Conservation (phyloP, 2,113 vertebrate genomes). For the Mesocricetus auratus region DNA sequence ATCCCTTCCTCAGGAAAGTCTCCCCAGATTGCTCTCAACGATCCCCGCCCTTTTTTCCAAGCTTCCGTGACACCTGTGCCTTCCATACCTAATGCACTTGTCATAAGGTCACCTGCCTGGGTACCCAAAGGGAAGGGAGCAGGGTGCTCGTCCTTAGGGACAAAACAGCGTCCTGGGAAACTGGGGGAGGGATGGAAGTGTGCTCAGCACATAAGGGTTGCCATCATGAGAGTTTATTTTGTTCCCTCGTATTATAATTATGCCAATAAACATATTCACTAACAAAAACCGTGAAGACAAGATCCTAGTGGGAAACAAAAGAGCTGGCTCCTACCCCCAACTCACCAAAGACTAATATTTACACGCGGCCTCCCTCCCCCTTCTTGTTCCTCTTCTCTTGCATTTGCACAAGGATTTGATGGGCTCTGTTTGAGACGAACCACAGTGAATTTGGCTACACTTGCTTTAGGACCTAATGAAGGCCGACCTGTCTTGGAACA, state of each 20-base stretch:
- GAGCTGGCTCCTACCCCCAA: neutral
- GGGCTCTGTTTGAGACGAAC: constrained; percentile 47
- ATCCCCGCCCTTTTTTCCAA: neutral
- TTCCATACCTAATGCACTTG: rapidly evolving
- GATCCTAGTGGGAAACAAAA: neutral
- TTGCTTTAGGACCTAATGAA: constrained; percentile 77
- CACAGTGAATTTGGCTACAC: constrained; percentile 68
- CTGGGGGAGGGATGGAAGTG: rapidly evolving
- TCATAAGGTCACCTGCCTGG: neutral
- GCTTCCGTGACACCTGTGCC: neutral
- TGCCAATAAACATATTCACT: neutral
- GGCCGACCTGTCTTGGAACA: constrained; percentile 55
- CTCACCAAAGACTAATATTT: neutral
- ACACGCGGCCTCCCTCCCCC: neutral
- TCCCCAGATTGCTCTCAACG: neutral
- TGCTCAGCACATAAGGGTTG: rapidly evolving
- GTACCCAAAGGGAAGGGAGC: neutral
- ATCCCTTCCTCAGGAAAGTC: neutral
- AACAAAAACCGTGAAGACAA: neutral
- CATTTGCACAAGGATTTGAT: neutral
- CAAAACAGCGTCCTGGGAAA: neutral
- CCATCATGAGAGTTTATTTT: neutral
- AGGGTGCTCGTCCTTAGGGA: neutral
- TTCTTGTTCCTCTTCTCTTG: neutral
- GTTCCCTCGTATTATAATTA: neutral